Conservation (phyloP, 2,888 invertebrate species). For the Pseudoips prasinana region DNA sequence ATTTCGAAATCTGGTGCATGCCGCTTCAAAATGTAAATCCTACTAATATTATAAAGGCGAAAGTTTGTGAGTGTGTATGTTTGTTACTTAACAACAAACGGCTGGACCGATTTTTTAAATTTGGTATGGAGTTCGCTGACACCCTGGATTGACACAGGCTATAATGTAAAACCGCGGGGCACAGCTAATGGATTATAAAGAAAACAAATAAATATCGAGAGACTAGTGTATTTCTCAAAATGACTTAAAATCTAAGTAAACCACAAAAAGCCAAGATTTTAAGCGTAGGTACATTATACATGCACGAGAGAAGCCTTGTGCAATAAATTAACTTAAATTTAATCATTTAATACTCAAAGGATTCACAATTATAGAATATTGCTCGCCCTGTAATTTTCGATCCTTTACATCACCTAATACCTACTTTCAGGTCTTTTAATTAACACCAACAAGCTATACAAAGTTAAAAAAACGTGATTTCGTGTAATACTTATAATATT, state of each 20-base stretch:
- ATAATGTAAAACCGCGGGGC: no score
- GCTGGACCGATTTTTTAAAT: no score
- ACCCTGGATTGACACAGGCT: no score
- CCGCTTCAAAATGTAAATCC: no score
- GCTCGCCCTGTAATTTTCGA: conserved; percentile 9
- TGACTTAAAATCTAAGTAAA: conserved; percentile 36
- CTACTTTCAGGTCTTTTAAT: conserved; percentile 1
- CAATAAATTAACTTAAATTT: conserved; percentile 28
- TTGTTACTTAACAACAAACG: no score
- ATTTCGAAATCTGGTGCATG: no score
- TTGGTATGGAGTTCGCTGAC: no score
- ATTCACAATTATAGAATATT: conserved; percentile 16
- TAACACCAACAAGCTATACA: conserved; percentile 18
- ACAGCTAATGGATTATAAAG: no score
- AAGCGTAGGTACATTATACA: conserved; percentile 25
- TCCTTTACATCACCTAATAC: no score
- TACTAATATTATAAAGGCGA: no score
- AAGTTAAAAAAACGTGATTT: conserved; percentile 18
- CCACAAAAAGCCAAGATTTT: conserved; percentile 35
- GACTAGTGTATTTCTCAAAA: conserved; percentile 52
- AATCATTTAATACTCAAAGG: conserved; percentile 20
- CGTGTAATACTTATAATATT: conserved; percentile 23
- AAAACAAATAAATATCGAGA: no score
- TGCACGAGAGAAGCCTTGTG: conserved; percentile 38
- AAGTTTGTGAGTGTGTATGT: no score